Base-by-base conservation (phyloP, 2,888 invertebrate species). In the Elegia similella region DNA sequence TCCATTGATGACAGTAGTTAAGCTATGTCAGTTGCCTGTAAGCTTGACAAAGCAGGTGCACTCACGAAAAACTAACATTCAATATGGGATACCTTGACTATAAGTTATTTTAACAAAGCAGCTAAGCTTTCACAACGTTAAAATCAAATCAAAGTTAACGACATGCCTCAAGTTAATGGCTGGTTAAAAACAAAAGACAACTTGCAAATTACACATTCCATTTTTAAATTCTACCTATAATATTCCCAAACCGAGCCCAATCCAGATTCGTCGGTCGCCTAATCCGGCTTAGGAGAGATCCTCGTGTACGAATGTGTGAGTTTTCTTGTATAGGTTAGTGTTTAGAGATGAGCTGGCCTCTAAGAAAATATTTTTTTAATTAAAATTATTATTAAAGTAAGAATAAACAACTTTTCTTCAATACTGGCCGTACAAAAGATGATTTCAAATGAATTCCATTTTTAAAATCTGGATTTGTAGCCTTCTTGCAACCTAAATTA, bases 231-330 rank as follows among this genome's bases (percentile, higher is more conserved):
- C 81, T 23, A 5, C 23, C 23, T 75, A 73, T 80, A 84, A 83
- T 82, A 86, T 82, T 75, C 72, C 67, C 82, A 78, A 23, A 5
- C 69, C 62, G 69, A 71, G 70, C 66, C 64, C 62, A 62, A 82
- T 78, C 80, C 82, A 78, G 79, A 88, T 88, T 82, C 80, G 80
- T 67, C 81, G 85, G 86, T 79, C 82, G 77, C 77, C 75, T 89
- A 88, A 89, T 89, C 88, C 87, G 86, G 86, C 87, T 89, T 85
- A 87, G 76, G 78, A 72, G 78, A 86, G 79, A 87, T 88, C 84
- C 83, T 65, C 58, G 65, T 62, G 60, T 72, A 67, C 73, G 67
- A 68, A 72, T 68, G 68, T 66, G 60, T 73, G 73, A 70, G 72
- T 69, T 74, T 63, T 64, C 67, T 16, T 16, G 34, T 48, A 34